Percentiles rank a stretch among this genome's conserved stretches.
phyloP scores from a whole-genome alignment of 2,888 invertebrate species.

The Acholoe squamosa region DNA sequence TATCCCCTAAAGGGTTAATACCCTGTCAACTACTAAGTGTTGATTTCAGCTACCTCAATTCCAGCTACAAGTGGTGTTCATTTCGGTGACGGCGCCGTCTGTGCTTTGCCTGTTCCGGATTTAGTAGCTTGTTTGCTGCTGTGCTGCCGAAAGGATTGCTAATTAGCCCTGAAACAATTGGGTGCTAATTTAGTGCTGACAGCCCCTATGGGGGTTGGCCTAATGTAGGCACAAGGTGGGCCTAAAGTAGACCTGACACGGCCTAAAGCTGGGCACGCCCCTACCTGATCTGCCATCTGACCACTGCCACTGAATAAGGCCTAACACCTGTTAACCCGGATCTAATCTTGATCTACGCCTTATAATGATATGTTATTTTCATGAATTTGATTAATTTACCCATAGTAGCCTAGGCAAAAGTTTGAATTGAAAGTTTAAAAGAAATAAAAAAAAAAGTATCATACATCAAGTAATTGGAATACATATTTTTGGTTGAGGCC shows the following conservation, averaged over 20 bases:
- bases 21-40: neutral
- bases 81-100: neutral
- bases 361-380: too few species aligned
- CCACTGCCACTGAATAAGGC: too few species aligned
- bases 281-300: neutral
- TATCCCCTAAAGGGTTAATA: too few species aligned
- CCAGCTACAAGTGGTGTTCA: neutral
- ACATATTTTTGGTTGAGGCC: too few species aligned
- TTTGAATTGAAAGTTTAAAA: too few species aligned
- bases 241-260: neutral
- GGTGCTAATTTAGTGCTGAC: conserved; percentile 31
- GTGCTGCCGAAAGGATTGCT: neutral
- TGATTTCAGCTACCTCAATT: neutral
- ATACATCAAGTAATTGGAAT: too few species aligned
- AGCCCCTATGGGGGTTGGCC: neutral
- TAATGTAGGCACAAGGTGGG: neutral
- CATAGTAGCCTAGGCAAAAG: too few species aligned
- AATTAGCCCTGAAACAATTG: conserved; percentile 43
- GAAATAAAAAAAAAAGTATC: too few species aligned
- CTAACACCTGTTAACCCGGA: too few species aligned
- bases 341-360: too few species aligned
- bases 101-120: neutral
- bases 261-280: conserved; percentile 25
- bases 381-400: too few species aligned
- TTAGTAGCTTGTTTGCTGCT: conserved; percentile 21